Evolutionary conservation across 2,797 vertebrate genomes (phyloP).

Genomic region (Pterois miles): DNA sequence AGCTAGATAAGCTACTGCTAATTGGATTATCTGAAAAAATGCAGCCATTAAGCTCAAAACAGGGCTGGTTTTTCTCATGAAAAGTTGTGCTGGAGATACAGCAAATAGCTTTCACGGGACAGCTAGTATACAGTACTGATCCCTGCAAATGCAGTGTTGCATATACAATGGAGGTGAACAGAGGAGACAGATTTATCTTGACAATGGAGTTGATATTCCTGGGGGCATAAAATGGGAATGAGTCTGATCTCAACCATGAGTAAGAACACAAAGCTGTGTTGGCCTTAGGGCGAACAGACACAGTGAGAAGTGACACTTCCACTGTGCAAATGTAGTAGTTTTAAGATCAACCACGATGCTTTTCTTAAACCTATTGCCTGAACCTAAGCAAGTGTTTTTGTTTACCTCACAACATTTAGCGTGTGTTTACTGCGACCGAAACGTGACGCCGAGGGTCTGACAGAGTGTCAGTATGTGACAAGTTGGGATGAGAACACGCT

Average conservation of each 20-base stretch:
- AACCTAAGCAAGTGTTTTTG: no score
- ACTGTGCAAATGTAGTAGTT: no score
- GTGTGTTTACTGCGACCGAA: no score
- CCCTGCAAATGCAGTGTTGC: background rate
- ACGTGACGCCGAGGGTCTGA: no score
- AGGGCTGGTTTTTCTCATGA: background rate
- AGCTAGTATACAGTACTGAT: no score
- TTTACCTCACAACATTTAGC: no score
- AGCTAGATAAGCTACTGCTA: background rate
- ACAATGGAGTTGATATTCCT: background rate
- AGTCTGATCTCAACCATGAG: background rate
- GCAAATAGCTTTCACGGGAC: background rate
- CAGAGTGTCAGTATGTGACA: no score
- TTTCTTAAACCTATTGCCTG: no score
- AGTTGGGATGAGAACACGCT: no score
- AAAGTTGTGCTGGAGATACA: background rate
- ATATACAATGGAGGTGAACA: background rate
- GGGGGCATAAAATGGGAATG: background rate
- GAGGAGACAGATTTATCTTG: background rate
- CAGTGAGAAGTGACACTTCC: background rate
- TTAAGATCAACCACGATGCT: no score
- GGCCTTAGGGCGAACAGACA: background rate
- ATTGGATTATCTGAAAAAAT: no score
- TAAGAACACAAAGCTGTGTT: background rate
- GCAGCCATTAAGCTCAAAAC: background rate